phyloP scores from a whole-genome alignment of 2,888 invertebrate genomes.

The Xestia ashworthii region DNA sequence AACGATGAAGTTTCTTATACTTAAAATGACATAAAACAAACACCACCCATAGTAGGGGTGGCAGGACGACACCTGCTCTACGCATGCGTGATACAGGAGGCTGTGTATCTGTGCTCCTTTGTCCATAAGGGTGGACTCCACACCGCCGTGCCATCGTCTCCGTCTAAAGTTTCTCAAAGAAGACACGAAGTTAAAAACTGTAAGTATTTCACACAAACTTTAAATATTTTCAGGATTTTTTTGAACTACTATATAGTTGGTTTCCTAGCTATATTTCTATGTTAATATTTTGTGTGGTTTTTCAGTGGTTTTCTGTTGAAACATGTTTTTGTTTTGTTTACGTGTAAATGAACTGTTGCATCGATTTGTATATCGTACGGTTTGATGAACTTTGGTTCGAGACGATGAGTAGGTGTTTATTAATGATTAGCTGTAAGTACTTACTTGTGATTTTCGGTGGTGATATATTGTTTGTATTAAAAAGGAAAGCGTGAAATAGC shows the following conservation, averaged over 20 bases:
- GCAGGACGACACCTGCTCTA: slow-evolving; percentile 54
- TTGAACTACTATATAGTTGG: fast-evolving
- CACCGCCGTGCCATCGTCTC: not conserved
- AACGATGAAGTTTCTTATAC: no score
- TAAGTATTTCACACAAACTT: slow-evolving; percentile 53
- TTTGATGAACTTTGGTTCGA: slow-evolving; percentile 35
- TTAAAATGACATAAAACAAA: slow-evolving; percentile 8
- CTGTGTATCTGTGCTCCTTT: slow-evolving; percentile 78
- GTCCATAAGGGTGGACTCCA: slow-evolving; percentile 71
- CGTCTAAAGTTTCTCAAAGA: not conserved
- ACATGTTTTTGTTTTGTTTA: slow-evolving; percentile 23
- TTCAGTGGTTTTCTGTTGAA: not conserved
- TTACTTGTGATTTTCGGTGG: not conserved
- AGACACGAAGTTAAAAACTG: slow-evolving; percentile 19
- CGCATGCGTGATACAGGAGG: slow-evolving; percentile 82
- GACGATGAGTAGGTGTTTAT: not conserved
- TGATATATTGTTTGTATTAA: not conserved
- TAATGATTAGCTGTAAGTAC: not conserved
- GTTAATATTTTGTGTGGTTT: not conserved
- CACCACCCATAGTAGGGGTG: slow-evolving; percentile 49
- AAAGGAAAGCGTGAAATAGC: not conserved
- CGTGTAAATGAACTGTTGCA: slow-evolving; percentile 34
- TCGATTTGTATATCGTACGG: slow-evolving; percentile 37
- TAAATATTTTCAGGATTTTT: not conserved
- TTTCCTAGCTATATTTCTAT: not conserved